Percentiles rank a stretch among this genome's conserved stretches.
These are phyloP conservation scores for Scopus umbretta DNA, from an alignment of 2,113 vertebrate genomes.

Conservation along the genomic window DNA sequence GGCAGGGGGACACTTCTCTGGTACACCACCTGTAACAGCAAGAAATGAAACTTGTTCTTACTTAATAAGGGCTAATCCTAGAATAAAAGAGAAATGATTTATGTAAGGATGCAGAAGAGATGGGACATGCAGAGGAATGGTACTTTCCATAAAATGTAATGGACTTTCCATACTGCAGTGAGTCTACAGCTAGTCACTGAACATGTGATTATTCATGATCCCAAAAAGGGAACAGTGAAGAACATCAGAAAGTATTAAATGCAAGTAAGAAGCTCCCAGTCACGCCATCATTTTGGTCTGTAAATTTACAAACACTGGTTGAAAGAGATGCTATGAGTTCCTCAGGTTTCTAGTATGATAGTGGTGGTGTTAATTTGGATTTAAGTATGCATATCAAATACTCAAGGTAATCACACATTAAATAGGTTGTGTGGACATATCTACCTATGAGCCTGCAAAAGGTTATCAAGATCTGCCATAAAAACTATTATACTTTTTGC, in stretches of 20 bases:
- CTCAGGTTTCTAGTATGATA: neutral
- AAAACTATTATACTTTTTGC: neutral
- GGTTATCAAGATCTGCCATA: neutral
- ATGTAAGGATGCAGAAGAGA: neutral
- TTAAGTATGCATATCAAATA: neutral
- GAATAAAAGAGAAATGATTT: neutral
- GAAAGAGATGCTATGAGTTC: neutral
- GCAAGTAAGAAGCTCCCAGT: neutral
- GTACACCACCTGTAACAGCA: neutral
- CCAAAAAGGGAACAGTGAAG: neutral
- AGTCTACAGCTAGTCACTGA: neutral
- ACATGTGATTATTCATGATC: neutral
- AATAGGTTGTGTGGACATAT: neutral
- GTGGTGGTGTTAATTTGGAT: neutral
- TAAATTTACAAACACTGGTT: neutral
- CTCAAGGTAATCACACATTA: neutral
- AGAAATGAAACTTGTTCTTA: neutral
- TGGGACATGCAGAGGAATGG: fast-evolving
- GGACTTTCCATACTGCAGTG: neutral
- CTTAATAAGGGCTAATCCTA: neutral
- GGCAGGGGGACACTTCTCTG: neutral
- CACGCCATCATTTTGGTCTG: neutral
- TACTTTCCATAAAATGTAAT: neutral
- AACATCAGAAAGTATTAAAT: neutral
- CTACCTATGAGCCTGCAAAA: neutral